Conservation (phyloP, 2,888 invertebrate species). For the Protodeltote pygarga region DNA sequence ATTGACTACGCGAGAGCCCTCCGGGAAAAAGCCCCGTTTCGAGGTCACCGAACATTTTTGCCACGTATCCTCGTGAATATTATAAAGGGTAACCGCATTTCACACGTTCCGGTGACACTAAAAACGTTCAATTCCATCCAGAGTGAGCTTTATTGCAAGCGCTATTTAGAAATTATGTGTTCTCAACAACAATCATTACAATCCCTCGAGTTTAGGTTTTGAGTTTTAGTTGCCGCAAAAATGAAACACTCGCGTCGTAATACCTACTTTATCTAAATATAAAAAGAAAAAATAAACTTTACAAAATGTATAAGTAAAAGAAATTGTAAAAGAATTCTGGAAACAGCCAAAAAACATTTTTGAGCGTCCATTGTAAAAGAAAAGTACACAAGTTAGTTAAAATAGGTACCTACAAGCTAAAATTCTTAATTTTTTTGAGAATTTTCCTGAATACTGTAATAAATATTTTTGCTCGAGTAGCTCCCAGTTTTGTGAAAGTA, state of each 20-base stretch:
- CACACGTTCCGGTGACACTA: conserved; percentile 68
- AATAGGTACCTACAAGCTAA: conserved; percentile 2
- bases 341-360: conserved; percentile 2
- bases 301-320: no score
- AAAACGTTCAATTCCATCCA: conserved; percentile 64
- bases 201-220: background rate
- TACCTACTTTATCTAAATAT: no score
- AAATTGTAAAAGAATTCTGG: conserved; percentile 7
- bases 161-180: conserved; percentile 36
- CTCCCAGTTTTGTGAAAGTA: no score
- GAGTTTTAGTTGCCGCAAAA: no score
- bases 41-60: conserved; percentile 74
- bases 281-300: no score
- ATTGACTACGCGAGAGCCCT: conserved; percentile 67
- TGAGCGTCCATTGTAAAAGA: conserved; percentile 2
- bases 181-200: background rate
- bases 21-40: conserved; percentile 64
- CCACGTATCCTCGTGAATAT: conserved; percentile 69
- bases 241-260: no score
- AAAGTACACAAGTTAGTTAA: conserved; percentile 11
- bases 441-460: no score
- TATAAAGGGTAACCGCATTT: conserved; percentile 68
- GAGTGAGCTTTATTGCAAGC: conserved; percentile 63
- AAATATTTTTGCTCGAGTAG: no score
- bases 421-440: background rate